A percentile compares a stretch with the other conserved stretches of the same genome.
phyloP scores from a whole-genome alignment of 2,797 vertebrate genomes.

The Meriones psammophilus region DNA sequence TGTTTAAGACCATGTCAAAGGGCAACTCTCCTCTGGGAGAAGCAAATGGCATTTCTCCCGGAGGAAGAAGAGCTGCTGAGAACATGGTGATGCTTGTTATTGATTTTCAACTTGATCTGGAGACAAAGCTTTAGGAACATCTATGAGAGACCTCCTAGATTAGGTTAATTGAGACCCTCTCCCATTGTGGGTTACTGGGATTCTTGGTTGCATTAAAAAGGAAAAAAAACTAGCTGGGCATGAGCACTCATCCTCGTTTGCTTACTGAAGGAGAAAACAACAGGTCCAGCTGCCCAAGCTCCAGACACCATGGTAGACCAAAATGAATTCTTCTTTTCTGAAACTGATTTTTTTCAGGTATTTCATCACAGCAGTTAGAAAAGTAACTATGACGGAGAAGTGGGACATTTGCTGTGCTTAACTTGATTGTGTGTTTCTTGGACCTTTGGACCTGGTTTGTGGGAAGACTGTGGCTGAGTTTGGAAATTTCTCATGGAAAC shows the following conservation, averaged over 20 bases:
- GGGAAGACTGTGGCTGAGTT: background rate
- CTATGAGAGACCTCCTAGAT: background rate
- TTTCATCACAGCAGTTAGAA: background rate
- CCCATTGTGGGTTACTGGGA: background rate
- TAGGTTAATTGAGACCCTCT: background rate
- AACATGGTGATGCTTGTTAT: no score
- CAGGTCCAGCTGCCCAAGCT: no score
- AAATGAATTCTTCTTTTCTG: background rate
- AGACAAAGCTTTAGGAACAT: background rate
- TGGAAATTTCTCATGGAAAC: background rate
- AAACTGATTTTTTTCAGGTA: background rate
- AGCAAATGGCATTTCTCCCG: background rate
- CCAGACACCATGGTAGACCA: background rate
- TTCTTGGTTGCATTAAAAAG: background rate
- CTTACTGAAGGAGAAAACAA: background rate
- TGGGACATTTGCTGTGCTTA: no score
- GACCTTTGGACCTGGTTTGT: background rate
- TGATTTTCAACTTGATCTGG: background rate
- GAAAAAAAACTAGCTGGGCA: no score
- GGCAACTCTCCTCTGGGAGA: background rate
- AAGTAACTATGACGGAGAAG: no score
- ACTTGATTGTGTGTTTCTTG: no score
- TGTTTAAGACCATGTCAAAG: background rate
- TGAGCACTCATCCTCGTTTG: no score
- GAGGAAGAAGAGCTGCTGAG: background rate